These are phyloP conservation scores for Dasysyrphus tricinctus DNA, from an alignment of 2,888 invertebrate genomes.

Conservation along the genomic window DNA sequence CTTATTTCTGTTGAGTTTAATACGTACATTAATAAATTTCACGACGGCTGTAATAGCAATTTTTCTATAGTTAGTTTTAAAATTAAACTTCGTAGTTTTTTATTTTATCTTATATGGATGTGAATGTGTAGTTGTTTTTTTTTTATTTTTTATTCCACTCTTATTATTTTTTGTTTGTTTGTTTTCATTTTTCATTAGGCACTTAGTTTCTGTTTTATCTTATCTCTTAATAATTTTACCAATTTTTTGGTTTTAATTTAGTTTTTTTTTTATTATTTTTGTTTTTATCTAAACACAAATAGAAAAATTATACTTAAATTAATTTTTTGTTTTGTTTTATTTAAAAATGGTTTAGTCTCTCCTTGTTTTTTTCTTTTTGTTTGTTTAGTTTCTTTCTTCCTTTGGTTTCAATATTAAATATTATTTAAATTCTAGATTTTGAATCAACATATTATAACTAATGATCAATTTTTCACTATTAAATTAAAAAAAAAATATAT, in stretches of 20 bases:
- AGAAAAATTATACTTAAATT: constrained; percentile 21
- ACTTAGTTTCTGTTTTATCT: constrained; percentile 67
- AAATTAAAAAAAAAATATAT: background rate
- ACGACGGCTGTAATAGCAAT: background rate
- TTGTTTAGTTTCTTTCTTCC: constrained; percentile 1
- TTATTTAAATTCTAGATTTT: constrained; percentile 25
- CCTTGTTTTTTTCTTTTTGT: constrained; percentile 3
- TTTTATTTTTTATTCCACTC: constrained; percentile 17
- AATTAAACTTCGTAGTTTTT: constrained; percentile 12
- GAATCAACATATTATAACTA: constrained; percentile 23
- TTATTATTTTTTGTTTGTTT: constrained; percentile 25
- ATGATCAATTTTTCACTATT: constrained; percentile 4
- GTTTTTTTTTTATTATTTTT: constrained; percentile 31
- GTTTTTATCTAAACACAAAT: constrained; percentile 22
- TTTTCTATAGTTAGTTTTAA: background rate
- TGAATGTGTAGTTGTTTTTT: constrained; percentile 7
- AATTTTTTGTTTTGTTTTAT: constrained; percentile 27
- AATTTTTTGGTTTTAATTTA: constrained; percentile 15
- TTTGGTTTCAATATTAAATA: constrained; percentile 45
- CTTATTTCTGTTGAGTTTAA: background rate
- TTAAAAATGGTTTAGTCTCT: constrained; percentile 45
- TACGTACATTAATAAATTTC: constrained; percentile 4
- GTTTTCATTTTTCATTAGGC: constrained; percentile 43
- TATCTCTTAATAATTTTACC: constrained; percentile 34
- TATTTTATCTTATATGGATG: background rate